phyloP scores from a whole-genome alignment of 2,797 vertebrate genomes.

The Dendrocincla fuliginosa region DNA sequence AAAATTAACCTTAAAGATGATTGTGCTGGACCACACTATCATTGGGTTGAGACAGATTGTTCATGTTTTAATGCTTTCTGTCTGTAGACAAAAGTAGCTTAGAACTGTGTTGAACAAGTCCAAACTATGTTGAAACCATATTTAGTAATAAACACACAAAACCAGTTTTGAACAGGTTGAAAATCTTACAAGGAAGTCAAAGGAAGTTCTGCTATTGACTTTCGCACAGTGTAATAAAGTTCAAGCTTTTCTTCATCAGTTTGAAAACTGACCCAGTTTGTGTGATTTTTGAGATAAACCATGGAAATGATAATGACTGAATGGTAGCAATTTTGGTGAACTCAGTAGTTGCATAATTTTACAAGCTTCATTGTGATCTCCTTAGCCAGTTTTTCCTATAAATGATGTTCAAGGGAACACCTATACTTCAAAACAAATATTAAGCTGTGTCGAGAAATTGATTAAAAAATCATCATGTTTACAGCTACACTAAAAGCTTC shows the following conservation, averaged over 20 bases:
- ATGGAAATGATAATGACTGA: neutral
- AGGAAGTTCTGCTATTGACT: neutral
- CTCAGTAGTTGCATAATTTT: neutral
- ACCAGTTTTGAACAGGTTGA: neutral
- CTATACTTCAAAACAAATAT: neutral
- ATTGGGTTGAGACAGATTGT: neutral
- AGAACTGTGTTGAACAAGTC: neutral
- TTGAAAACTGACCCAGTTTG: neutral
- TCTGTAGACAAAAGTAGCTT: neutral
- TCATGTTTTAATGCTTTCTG: neutral
- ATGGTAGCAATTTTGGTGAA: neutral
- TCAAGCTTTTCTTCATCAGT: neutral
- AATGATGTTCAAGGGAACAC: neutral
- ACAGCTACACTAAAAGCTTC: neutral
- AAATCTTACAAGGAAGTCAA: neutral
- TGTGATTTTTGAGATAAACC: neutral
- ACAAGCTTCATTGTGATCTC: neutral
- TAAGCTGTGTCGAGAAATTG: neutral
- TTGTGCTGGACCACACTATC: neutral
- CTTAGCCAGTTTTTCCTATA: neutral
- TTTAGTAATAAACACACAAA: neutral
- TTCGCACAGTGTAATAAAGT: neutral
- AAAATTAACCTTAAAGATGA: neutral
- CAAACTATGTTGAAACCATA: neutral
- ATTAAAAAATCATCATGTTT: neutral